These are phyloP conservation scores for Metridium senile DNA, from an alignment of 92 coral and sea anemone genomes.

Conservation along the genomic window DNA sequence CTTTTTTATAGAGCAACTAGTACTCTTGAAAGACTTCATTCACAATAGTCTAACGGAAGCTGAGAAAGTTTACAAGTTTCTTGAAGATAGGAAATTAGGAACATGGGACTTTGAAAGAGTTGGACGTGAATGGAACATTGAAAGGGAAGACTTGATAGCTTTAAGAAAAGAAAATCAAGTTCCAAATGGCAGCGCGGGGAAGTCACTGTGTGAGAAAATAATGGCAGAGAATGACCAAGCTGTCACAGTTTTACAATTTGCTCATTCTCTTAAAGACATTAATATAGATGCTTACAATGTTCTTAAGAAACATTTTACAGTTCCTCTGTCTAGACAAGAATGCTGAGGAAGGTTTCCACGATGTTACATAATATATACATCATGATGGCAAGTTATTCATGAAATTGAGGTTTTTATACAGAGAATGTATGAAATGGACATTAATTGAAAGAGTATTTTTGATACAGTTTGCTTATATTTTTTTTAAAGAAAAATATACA, in stretches of 20 bases:
- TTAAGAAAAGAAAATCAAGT: not conserved
- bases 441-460: too few species aligned
- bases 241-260: constrained; percentile 5
- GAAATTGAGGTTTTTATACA: too few species aligned
- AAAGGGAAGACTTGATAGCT: not conserved
- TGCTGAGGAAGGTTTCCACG: too few species aligned
- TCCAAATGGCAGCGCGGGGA: not conserved
- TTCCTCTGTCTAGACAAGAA: too few species aligned
- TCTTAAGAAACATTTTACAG: not conserved
- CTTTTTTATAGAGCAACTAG: not conserved
- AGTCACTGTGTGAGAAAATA: not conserved
- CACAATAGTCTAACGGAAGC: not conserved
- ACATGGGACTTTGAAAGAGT: not conserved
- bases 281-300: not conserved
- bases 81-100: not conserved
- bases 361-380: too few species aligned
- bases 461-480: too few species aligned
- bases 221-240: not conserved
- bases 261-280: not conserved
- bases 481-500: too few species aligned
- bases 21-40: not conserved
- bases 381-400: too few species aligned
- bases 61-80: not conserved
- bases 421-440: too few species aligned
- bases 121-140: not conserved